Percentiles rank a stretch among this genome's conserved stretches.
phyloP scores from a whole-genome alignment of 2,797 vertebrate genomes.

The Peromyscus melanophrys region DNA sequence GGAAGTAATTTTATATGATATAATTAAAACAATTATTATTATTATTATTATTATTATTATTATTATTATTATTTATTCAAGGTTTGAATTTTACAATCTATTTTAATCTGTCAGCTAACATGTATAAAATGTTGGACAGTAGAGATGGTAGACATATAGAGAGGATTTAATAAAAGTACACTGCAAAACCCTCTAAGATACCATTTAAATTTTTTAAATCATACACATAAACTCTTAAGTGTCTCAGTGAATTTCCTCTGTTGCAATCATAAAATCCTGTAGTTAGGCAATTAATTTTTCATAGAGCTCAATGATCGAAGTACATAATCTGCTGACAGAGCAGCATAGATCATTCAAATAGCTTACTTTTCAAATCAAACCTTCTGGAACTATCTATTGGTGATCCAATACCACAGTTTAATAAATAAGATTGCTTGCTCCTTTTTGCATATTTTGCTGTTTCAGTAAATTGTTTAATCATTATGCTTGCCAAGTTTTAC shows the following conservation, averaged over 20 bases:
- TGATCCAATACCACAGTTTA: constrained; percentile 58
- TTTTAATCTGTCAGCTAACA: constrained; percentile 1
- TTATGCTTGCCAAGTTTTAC: constrained; percentile 70
- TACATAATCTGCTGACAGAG: constrained; percentile 66
- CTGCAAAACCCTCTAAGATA: constrained; percentile 46
- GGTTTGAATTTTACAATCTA: background rate
- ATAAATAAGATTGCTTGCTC: constrained; percentile 66
- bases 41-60: background rate
- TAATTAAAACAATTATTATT: background rate
- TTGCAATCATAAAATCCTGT: constrained; percentile 69
- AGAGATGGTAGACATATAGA: background rate
- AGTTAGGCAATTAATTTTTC: constrained; percentile 77
- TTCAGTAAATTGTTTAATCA: constrained; percentile 64
- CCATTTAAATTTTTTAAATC: constrained; percentile 57
- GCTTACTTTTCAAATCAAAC: constrained; percentile 67
- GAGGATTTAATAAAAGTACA: constrained; percentile 45
- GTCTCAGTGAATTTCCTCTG: constrained; percentile 67
- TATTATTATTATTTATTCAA: background rate
- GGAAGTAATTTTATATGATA: background rate
- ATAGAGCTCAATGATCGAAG: constrained; percentile 72
- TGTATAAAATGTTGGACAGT: background rate
- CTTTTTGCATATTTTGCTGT: constrained; percentile 73
- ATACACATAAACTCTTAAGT: constrained; percentile 70
- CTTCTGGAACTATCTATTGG: constrained; percentile 46
- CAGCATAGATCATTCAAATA: background rate